Evolutionary conservation across 2,888 invertebrate genomes (phyloP), one percentile per base, ranked within the genome.

Genomic region (Oxystoma pomonae): DNA sequence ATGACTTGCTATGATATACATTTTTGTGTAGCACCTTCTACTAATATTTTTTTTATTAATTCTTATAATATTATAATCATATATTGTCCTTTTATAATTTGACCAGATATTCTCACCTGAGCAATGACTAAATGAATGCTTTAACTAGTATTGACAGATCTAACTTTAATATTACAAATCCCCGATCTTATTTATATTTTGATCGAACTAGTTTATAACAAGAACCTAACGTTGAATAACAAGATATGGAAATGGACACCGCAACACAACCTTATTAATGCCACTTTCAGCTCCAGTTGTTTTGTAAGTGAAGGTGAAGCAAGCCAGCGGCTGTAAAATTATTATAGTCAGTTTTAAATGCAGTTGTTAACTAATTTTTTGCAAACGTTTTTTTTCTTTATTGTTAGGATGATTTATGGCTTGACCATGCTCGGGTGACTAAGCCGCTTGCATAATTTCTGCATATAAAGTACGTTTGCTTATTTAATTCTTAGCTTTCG

Each of bases 291-390:
- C 63, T 63, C 63, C 59, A 59, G 49, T 63, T 63, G 20, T 1
- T 63, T 63, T 63, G 63, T 63, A 63, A 63, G 63, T 59, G 63
- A 63, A 63, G 63, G 63, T 63, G 63, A 63, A 63, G 58, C 59
- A 16, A 53, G 20, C 51, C 58, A 53, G 12, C 35, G 35, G 35
- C 35, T 35, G 35, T 35, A 35, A 35, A 35, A 35, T 35, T 35
- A 35, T 35, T 35, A 35, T 35, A 3, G 5, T 35, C 35, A 35
- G 35, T 12, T 35, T 35, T 35, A 35, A 35, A 35, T 35, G 35
- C 35, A 35, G 35, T 35, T 35, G 35, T 35, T 35, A 35, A 35
- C 35, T 7, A 35, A 35, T 35, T 35, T 35, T 35, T 35, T 35
- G 35, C 35, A 7, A 35, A 35, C 35, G 35, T 35, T 35, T 35